phyloP scores from a whole-genome alignment of 2,888 invertebrate genomes.

The Polia nebulosa region DNA sequence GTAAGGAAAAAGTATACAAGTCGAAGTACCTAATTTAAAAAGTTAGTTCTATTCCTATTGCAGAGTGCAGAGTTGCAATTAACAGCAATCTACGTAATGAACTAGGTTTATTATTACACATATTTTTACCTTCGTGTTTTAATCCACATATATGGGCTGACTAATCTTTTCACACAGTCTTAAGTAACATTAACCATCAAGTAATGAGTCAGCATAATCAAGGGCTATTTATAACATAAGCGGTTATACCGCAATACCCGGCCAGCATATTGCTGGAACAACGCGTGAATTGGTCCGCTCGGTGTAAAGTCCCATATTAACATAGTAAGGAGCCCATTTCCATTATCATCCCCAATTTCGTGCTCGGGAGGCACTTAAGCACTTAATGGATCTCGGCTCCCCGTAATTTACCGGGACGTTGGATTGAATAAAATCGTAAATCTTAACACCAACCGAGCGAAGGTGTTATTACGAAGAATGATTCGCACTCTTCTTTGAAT shows the following conservation, averaged over 20 bases:
- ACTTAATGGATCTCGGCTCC: conserved; percentile 90
- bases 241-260: conserved; percentile 70
- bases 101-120: background rate
- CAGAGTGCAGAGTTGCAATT: background rate
- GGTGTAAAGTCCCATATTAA: conserved; percentile 86
- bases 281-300: conserved; percentile 82
- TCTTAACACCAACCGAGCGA: conserved; percentile 85
- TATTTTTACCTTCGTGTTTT: background rate
- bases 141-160: conserved; percentile 25
- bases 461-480: conserved; percentile 86
- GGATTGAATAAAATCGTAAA: conserved; percentile 90
- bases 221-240: conserved; percentile 73
- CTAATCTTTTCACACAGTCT: conserved; percentile 55
- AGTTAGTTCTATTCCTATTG: background rate
- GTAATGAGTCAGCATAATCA: conserved; percentile 68
- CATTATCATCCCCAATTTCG: conserved; percentile 90
- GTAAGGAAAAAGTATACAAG: conserved; percentile 2
- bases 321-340: conserved; percentile 89
- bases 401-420: conserved; percentile 88
- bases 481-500: conserved; percentile 80
- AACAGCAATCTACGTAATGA: background rate
- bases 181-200: conserved; percentile 52
- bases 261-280: conserved; percentile 80
- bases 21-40: background rate
- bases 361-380: conserved; percentile 90